Evolutionary conservation across 2,113 vertebrate species (phyloP).

Genomic region (Gavia stellata): DNA sequence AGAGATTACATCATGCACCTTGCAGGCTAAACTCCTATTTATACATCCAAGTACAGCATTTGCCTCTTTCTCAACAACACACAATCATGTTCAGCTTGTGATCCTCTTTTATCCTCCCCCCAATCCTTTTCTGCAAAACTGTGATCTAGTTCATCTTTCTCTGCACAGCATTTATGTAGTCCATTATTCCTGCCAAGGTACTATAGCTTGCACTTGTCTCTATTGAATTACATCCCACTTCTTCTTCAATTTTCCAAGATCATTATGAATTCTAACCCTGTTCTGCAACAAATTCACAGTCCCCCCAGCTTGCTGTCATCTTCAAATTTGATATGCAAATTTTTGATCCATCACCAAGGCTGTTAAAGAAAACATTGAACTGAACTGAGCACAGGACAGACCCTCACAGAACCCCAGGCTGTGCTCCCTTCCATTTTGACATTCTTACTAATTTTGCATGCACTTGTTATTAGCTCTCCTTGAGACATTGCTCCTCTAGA

Average conservation of each 20-base stretch:
- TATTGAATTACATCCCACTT: conserved; percentile 28
- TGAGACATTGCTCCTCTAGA: not conserved
- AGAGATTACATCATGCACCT: conserved; percentile 48
- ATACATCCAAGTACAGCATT: conserved; percentile 33
- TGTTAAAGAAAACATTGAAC: conserved; percentile 4
- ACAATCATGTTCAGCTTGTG: conserved; percentile 30
- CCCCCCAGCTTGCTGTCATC: not conserved
- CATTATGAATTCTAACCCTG: conserved; percentile 4
- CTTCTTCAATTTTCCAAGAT: conserved; percentile 1
- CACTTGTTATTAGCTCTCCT: not conserved
- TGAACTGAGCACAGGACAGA: not conserved
- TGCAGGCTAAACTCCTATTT: conserved; percentile 51
- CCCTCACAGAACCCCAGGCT: not conserved
- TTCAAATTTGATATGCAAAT: conserved; percentile 19
- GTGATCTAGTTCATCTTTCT: conserved; percentile 49
- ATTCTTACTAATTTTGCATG: not conserved
- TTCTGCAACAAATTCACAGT: not conserved
- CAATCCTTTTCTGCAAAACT: conserved; percentile 5
- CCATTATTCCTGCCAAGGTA: conserved; percentile 7
- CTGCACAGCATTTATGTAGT: conserved; percentile 4
- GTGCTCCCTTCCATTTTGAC: not conserved
- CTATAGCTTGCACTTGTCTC: conserved; percentile 11
- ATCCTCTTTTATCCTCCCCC: conserved; percentile 14
- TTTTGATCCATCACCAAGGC: not conserved
- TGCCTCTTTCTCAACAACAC: conserved; percentile 22